phyloP scores from a whole-genome alignment of 2,888 invertebrate species.

The Pachycephus smyrnensis region DNA sequence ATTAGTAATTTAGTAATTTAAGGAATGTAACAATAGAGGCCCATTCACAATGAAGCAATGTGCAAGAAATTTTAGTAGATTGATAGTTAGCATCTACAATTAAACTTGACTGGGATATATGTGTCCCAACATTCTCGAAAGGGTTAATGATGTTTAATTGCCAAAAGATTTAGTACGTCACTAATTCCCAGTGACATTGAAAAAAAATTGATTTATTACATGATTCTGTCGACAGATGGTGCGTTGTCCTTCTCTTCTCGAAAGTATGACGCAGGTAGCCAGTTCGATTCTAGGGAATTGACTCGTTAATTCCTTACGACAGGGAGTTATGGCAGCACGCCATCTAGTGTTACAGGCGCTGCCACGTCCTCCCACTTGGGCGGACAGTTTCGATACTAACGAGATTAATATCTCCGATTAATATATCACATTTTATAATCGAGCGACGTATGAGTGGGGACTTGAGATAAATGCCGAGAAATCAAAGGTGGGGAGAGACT shows the following conservation, averaged over 20 bases:
- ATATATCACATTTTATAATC: constrained; percentile 1
- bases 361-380: constrained; percentile 21
- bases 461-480: neutral
- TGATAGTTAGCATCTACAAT: too few species aligned
- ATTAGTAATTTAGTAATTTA: too few species aligned
- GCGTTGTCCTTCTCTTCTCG: neutral
- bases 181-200: neutral
- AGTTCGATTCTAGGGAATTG: constrained; percentile 19
- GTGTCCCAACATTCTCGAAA: too few species aligned
- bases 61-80: too few species aligned
- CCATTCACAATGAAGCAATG: too few species aligned
- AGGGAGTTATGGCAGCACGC: constrained; percentile 21
- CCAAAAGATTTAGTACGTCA: neutral
- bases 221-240: neutral
- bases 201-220: neutral
- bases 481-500: neutral
- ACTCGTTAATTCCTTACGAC: constrained; percentile 32
- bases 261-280: neutral
- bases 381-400: constrained; percentile 35
- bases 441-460: neutral
- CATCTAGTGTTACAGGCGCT: constrained; percentile 20
- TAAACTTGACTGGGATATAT: too few species aligned
- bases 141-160: neutral
- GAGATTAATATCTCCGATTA: constrained; percentile 29
- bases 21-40: too few species aligned